These are phyloP conservation scores for Listronotus bonariensis DNA, from an alignment of 1,140 invertebrate genomes.

Conservation along the genomic window DNA sequence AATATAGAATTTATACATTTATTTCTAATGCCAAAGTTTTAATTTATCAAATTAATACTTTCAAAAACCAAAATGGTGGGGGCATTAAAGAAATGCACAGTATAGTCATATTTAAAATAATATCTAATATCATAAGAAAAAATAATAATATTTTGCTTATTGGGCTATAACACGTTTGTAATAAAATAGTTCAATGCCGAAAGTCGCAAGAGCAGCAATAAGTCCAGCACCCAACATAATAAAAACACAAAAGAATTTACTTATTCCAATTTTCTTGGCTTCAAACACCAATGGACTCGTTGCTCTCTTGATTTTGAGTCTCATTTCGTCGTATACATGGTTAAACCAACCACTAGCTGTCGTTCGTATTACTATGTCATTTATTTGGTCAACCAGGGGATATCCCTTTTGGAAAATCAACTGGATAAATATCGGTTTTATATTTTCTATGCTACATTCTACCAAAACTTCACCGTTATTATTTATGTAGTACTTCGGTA, in stretches of 20 bases:
- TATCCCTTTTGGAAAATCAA: constrained; percentile 13
- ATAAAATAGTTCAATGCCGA: too few species aligned
- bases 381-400: constrained; percentile 14
- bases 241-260: constrained; percentile 22
- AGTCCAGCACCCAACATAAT: constrained; percentile 8
- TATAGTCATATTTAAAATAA: too few species aligned
- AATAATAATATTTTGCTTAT: too few species aligned
- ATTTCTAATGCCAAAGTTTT: too few species aligned
- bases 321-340: constrained; percentile 14
- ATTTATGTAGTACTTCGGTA: constrained; percentile 21
- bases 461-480: constrained; percentile 16
- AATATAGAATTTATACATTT: too few species aligned
- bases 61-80: too few species aligned
- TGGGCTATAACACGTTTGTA: too few species aligned
- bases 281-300: constrained; percentile 12
- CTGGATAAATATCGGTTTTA: constrained; percentile 11
- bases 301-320: constrained; percentile 13
- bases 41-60: too few species aligned
- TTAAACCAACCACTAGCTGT: constrained; percentile 15
- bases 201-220: too few species aligned
- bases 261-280: constrained; percentile 18
- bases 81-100: too few species aligned
- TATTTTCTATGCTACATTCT: constrained; percentile 2
- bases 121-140: too few species aligned
- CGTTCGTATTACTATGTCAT: constrained; percentile 10